These are phyloP conservation scores for Anoplophora glabripennis DNA, from an alignment of 1,140 invertebrate species.

Conservation along the genomic window DNA sequence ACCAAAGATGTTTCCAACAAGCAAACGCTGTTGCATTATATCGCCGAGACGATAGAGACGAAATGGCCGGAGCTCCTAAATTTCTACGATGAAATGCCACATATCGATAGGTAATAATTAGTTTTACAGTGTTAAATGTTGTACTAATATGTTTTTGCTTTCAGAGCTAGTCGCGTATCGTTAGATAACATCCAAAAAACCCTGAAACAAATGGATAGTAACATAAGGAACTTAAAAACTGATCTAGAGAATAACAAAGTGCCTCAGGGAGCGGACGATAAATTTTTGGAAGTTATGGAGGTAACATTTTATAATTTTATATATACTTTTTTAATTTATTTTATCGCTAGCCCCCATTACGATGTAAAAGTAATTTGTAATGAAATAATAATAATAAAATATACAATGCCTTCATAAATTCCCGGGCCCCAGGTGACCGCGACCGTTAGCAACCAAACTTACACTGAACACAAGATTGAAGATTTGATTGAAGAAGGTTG, in stretches of 20 bases:
- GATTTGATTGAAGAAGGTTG: too few species aligned
- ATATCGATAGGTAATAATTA: conserved; percentile 64
- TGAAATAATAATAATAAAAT: too few species aligned
- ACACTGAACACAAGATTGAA: too few species aligned
- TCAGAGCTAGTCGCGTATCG: conserved; percentile 75
- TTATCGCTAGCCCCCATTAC: too few species aligned
- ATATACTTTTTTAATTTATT: too few species aligned
- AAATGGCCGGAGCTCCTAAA: conserved; percentile 82
- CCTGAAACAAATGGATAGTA: conserved; percentile 81
- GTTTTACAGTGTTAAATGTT: neutral
- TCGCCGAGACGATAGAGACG: conserved; percentile 83
- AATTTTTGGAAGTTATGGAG: conserved; percentile 80
- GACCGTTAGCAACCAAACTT: too few species aligned
- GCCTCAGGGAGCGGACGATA: conserved; percentile 75
- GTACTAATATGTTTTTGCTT: conserved; percentile 15
- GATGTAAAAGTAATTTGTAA: too few species aligned
- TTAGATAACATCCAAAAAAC: conserved; percentile 82
- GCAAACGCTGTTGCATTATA: conserved; percentile 87
- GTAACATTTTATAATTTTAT: too few species aligned
- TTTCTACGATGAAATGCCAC: conserved; percentile 84
- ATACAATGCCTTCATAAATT: too few species aligned
- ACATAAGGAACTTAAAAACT: conserved; percentile 81
- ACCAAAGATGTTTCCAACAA: conserved; percentile 95
- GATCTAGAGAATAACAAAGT: conserved; percentile 80
- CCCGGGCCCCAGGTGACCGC: too few species aligned